Evolutionary conservation across 2,113 vertebrate species (phyloP).

Genomic region (Camelus dromedarius): DNA sequence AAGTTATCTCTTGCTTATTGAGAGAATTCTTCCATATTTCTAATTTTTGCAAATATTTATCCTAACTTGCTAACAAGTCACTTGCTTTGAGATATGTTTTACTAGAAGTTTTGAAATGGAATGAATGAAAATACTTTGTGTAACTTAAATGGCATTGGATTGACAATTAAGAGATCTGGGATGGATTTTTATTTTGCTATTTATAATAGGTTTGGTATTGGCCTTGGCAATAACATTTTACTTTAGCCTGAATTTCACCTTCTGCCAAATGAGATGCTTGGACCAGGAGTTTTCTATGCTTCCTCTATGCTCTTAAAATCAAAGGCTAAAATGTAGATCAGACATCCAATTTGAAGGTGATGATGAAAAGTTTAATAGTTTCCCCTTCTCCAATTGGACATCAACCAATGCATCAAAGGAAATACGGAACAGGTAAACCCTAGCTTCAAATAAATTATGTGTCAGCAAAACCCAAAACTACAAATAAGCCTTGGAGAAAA

Average conservation of each 20-base stretch:
- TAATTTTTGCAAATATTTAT: neutral
- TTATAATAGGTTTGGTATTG: neutral
- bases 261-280: slow-evolving; percentile 5
- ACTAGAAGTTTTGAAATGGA: neutral
- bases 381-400: neutral
- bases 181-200: neutral
- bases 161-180: neutral
- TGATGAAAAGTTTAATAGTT: neutral
- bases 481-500: neutral
- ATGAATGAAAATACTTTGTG: neutral
- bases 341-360: neutral
- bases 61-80: neutral
- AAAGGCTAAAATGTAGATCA: neutral
- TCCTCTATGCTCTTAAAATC: slow-evolving; percentile 21
- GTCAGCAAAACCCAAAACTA: neutral
- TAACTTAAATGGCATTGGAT: neutral
- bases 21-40: neutral
- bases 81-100: neutral
- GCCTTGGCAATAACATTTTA: slow-evolving; percentile 28
- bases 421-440: neutral
- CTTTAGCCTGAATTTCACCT: neutral
- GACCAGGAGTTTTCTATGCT: neutral
- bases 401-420: neutral
- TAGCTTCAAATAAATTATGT: slow-evolving; percentile 3
- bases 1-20: neutral